These are phyloP conservation scores for Turritopsis dohrnii DNA, from an alignment of 30 jellyfish, hydroid and myxozoan species.

Conservation along the genomic window DNA sequence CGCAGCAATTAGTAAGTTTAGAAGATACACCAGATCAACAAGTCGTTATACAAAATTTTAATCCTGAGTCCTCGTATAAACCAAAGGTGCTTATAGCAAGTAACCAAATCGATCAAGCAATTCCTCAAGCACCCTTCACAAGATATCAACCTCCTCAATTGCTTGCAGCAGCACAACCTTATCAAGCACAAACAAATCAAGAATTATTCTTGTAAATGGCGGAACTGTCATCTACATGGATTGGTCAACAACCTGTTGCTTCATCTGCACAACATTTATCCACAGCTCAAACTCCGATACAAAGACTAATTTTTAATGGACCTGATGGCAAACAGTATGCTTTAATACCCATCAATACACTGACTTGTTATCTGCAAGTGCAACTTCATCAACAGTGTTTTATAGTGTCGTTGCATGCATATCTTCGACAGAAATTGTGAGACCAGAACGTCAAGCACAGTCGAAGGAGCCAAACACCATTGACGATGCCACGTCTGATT, in stretches of 20 bases:
- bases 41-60: background rate
- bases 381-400: background rate
- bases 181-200: too few relatives aligned
- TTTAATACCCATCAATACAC: background rate
- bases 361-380: background rate
- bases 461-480: background rate
- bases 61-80: background rate
- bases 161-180: too few relatives aligned
- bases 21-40: background rate
- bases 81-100: background rate
- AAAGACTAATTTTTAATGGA: background rate
- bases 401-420: background rate
- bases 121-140: background rate
- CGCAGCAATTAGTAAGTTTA: too few relatives aligned
- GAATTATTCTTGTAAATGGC: too few relatives aligned
- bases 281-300: background rate
- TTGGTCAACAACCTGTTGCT: background rate
- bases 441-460: background rate
- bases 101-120: too few relatives aligned
- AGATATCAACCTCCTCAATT: background rate
- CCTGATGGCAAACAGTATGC: background rate
- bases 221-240: background rate
- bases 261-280: background rate
- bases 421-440: background rate
- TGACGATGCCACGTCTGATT: background rate